Percentiles rank a stretch among this genome's conserved stretches.
phyloP scores from a whole-genome alignment of 2,113 vertebrate genomes.

The Pardalotus punctatus region DNA sequence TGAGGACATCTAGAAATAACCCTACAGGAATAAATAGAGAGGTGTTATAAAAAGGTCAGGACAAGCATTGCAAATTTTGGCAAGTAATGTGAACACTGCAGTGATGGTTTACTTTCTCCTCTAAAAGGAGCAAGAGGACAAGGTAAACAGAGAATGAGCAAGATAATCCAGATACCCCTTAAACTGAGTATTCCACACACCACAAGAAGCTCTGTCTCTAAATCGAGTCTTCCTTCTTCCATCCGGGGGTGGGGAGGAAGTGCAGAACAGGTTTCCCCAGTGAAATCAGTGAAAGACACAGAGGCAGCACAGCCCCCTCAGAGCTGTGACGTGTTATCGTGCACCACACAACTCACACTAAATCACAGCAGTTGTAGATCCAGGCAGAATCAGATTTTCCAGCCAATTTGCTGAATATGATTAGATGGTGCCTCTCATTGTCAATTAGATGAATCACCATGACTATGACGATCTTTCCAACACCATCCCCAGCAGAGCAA shows the following conservation, averaged over 20 bases:
- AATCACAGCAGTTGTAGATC: neutral
- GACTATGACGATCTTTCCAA: neutral
- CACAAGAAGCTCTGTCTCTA: neutral
- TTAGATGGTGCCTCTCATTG: neutral
- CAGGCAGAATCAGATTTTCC: neutral
- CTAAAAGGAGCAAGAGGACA: neutral
- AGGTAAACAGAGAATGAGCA: neutral
- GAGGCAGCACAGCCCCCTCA: slow-evolving; percentile 4
- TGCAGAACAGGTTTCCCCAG: slow-evolving; percentile 36
- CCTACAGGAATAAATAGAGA: slow-evolving; percentile 4
- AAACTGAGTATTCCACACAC: neutral
- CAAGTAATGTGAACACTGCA: neutral
- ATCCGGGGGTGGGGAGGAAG: neutral
- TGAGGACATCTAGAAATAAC: slow-evolving; percentile 38
- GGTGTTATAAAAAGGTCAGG: neutral
- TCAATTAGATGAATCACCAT: neutral
- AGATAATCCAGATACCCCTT: neutral
- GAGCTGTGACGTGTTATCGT: neutral
- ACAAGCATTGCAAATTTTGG: neutral
- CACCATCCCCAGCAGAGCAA: neutral
- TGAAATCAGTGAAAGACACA: neutral
- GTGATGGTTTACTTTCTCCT: neutral
- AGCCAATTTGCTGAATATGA: neutral
- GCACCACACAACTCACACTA: neutral
- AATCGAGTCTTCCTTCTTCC: neutral